Base-by-base conservation (phyloP, 2,888 invertebrate species). In the Candidula unifasciata region DNA sequence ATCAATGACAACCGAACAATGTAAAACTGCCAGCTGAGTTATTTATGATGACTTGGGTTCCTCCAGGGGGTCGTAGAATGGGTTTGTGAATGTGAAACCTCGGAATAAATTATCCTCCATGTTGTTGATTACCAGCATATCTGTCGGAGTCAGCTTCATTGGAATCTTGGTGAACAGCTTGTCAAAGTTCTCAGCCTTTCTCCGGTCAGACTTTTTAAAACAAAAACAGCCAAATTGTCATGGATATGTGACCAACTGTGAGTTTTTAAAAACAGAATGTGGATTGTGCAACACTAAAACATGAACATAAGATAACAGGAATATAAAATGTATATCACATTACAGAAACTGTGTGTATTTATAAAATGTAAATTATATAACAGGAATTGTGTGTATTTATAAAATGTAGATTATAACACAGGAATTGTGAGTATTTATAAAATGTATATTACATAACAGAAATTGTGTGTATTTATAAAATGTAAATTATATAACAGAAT, bases 81-180 rank as follows among this genome's bases (percentile, higher is more conserved):
- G 98, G 95, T 99, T 99, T 94, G 99, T 96, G 95, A 97, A 99
- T 87, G 99, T 98, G 95, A 99, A 99, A 91, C 98, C 98, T 95
- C 96, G 96, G 95, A 99, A 99, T 95, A 99, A 99, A 88, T 91
- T 91, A 84, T 92, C 91, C 80, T 92, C 92, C 88, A 95, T 91
- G 89, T 95, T 94, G 88, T 94, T 94, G 88, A 95, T 93, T 86
- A 95, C 94, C 85, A 93, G 90, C 91, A 93, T 93, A 92, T 95
- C 95, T 80, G 95, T 94, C 30, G 95, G 95, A 35, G 95, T 95
- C 92, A 95, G 92, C 87, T 94, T 94, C 88, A 95, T 93, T 86
- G 94, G 94, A 83, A 94, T 93, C 83, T 93, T 93, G 68, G 95
- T 95, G 93, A 95, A 95, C 90, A 94, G 94, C 88, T 94, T 94